These are phyloP conservation scores for Cyclura pinguis DNA, from an alignment of 2,797 vertebrate genomes.

Conservation along the genomic window DNA sequence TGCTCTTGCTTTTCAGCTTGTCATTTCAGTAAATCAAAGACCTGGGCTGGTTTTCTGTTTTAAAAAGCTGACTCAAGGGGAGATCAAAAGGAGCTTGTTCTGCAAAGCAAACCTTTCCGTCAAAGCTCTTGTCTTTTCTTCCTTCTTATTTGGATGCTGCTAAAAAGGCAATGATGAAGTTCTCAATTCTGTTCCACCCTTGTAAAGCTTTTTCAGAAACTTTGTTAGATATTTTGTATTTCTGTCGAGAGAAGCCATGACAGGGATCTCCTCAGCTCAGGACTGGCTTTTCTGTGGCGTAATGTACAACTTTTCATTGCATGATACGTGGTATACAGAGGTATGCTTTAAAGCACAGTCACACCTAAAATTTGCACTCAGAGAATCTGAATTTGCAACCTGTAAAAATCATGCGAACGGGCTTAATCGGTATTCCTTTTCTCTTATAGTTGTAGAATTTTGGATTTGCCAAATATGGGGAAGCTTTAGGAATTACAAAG, in stretches of 20 bases:
- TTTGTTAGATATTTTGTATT: neutral
- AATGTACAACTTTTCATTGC: neutral
- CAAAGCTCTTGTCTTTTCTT: no score
- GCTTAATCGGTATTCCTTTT: neutral
- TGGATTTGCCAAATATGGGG: neutral
- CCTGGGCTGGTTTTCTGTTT: neutral
- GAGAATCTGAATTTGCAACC: neutral
- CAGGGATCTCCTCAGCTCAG: neutral
- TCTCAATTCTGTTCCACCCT: no score
- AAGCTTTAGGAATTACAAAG: no score
- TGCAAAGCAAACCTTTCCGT: neutral
- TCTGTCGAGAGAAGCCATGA: no score
- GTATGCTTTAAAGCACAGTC: neutral
- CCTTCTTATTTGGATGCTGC: neutral
- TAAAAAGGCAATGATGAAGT: neutral
- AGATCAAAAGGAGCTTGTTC: constrained; percentile 1
- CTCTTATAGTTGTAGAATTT: neutral
- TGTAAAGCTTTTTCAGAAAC: no score
- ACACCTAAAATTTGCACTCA: no score
- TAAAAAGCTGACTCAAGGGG: constrained; percentile 10
- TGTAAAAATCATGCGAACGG: neutral
- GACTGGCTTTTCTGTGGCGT: no score
- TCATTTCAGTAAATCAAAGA: neutral
- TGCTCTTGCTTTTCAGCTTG: neutral
- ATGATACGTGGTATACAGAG: neutral